Evolutionary conservation across 2,797 vertebrate genomes (phyloP), one percentile per base, ranked within the genome.

Genomic region (Stomatorhinus walkeri): DNA sequence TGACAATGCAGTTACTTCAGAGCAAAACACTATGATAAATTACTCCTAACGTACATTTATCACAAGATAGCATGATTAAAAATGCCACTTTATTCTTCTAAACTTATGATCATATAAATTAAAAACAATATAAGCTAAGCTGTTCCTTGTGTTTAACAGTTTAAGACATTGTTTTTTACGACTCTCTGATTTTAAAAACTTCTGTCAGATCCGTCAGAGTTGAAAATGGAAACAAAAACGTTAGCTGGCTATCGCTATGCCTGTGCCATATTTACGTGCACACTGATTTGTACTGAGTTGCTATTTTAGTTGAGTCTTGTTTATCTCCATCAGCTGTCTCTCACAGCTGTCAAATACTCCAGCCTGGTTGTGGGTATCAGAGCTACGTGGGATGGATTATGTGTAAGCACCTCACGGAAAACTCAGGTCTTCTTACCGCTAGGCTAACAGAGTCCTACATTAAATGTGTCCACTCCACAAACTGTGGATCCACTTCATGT

Each of bases 261-360:
- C 96, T 96, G 95, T 96, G 96, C 94, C 96, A 96, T 94, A 94
- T 95, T 97, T 96, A 96, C 95, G 94, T 93, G 94, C 93, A 93
- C 94, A 94, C 97, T 96, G 94, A 96, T 97, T 98, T 97, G 96
- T 96, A 96, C 97, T 95, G 94, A 95, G 94, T 94, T 95, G 94
- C 95, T 96, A 95, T 85, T 85, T 51, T 32, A 85, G 48, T 24
- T 51, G 9, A 85, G 46, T 49, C 95, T 94, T 96, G 94, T 96
- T 97, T 97, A 96, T 97, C 97, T 95, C 95, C 95, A 97, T 96
- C 94, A 96, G 95, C 94, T 95, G 94, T 95, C 95, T 95, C 94
- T 95, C 94, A 95, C 96, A 98, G 96, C 96, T 98, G 97, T 97
- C 97, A 97, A 96, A 95, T 91, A 91, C 94, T 93, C 96, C 91